phyloP scores from a whole-genome alignment of 2,797 vertebrate species.

The Cyclura pinguis region DNA sequence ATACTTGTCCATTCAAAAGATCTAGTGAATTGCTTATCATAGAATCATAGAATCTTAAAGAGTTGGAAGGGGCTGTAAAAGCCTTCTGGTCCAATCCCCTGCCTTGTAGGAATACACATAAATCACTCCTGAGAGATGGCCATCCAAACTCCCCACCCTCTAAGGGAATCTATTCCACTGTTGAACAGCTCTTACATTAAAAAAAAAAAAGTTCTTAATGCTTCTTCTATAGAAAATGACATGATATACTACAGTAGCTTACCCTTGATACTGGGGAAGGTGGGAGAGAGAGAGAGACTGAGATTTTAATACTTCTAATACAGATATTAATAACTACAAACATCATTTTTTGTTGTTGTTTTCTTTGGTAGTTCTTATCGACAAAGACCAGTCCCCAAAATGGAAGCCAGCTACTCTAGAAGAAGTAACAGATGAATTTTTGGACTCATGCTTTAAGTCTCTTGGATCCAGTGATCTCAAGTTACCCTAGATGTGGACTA shows the following conservation, averaged over 20 bases:
- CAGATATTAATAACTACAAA: background rate
- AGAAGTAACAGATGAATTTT: constrained; percentile 83
- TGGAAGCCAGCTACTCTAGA: constrained; percentile 87
- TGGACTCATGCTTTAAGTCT: constrained; percentile 85
- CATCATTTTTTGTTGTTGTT: background rate
- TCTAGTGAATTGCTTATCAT: background rate
- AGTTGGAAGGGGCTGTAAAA: too few species aligned
- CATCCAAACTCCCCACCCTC: too few species aligned
- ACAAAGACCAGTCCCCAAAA: constrained; percentile 87
- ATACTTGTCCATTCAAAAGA: background rate
- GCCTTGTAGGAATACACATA: too few species aligned
- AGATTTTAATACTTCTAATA: background rate
- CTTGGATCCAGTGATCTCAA: constrained; percentile 85
- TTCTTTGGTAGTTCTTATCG: constrained; percentile 83
- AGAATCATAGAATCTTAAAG: too few species aligned
- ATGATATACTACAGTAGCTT: background rate
- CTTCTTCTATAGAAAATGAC: constrained; percentile 9
- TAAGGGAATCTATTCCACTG: too few species aligned
- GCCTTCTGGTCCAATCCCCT: too few species aligned
- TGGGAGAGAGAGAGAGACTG: background rate
- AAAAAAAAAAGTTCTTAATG: too few species aligned
- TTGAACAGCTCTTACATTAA: too few species aligned
- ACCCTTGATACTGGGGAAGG: rapidly evolving
- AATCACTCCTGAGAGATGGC: too few species aligned
- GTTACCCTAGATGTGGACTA: constrained; percentile 68